Base-by-base conservation (phyloP, 2,797 vertebrate species). In the Manis javanica region DNA sequence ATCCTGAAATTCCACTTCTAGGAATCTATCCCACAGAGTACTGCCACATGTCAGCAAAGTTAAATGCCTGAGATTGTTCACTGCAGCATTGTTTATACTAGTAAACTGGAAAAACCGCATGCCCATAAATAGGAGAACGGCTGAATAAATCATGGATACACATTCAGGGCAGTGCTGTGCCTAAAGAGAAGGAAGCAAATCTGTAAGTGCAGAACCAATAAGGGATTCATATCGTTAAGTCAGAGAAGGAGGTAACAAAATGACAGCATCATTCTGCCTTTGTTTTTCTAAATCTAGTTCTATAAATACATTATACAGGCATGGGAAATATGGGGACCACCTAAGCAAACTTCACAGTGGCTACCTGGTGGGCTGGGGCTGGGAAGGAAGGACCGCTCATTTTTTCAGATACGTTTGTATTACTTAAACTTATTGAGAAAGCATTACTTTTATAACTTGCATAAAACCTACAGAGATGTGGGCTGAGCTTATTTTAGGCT, bases 41-140 rank as follows among this genome's bases (percentile, higher is more conserved):
- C n/a, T 57, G 26, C 5, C 23, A 39, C 64, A 21, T 0, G 0
- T 12, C 57, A 61, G 84, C 74, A 9, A 26, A 68, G 16, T 12
- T 74, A n/a, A 15, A 11, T 1, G 6, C 68, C 34, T 49, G 24
- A 49, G 46, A 37, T 11, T 55, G 39, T 4, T 87, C 63, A 31
- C 0, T 1, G 57, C n/a, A 37, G 64, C 13, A 10, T 6, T 11
- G 24, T 46, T 66, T 61, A 4, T 1, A 19, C 9, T 0, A 68
- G 71, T 42, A 9, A 57, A 31, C 4, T 5, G 23, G 55, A 10
- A 55, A 74, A 68, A 29, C 16, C 49, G 29, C 29, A 1, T 1
- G 23, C 24, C 46, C 59, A 2, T 24, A 16, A 29, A 59, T 0
- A 53, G 26, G 8, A 46, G 21, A 29, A 29, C 11, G 2, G 68